Conservation (phyloP, 2,113 vertebrate species). For the Himantopus leucocephalus region DNA sequence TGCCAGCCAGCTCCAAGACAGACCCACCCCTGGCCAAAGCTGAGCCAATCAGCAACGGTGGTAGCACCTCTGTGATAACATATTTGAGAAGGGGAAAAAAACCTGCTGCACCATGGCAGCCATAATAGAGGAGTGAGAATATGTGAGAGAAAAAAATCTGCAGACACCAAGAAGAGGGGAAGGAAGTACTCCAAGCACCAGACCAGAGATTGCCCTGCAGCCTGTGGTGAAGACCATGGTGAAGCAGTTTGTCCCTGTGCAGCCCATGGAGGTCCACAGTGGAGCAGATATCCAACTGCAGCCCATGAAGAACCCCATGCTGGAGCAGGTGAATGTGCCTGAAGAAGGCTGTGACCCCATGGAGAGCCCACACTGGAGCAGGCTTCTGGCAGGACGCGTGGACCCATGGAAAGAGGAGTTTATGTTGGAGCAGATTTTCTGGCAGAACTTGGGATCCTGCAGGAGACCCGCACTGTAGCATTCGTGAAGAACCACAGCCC, state of each 20-base stretch:
- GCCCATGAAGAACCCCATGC: rapidly evolving
- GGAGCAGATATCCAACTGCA: not conserved
- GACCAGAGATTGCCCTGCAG: not conserved
- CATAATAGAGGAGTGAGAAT: not conserved
- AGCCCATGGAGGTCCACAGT: rapidly evolving
- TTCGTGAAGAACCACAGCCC: not conserved
- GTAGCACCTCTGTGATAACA: not conserved
- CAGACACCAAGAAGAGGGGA: not conserved
- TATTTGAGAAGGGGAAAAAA: not conserved
- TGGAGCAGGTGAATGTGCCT: not conserved
- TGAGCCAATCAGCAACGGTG: rapidly evolving
- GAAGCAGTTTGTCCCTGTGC: not conserved
- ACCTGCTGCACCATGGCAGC: too few relatives aligned
- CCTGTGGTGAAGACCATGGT: not conserved
- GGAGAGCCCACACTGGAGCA: rapidly evolving
- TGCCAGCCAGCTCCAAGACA: not conserved
- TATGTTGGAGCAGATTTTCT: not conserved
- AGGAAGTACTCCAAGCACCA: not conserved
- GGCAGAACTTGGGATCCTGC: not conserved
- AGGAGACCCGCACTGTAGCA: rapidly evolving
- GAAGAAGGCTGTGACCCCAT: not conserved
- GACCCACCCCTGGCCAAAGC: rapidly evolving
- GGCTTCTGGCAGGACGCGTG: not conserved
- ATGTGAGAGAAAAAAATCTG: not conserved
- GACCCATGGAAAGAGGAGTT: too few relatives aligned